Percentiles rank a stretch among this genome's conserved stretches.
Evolutionary conservation across 2,797 vertebrate species (phyloP).

Genomic region (Lutra lutra): DNA sequence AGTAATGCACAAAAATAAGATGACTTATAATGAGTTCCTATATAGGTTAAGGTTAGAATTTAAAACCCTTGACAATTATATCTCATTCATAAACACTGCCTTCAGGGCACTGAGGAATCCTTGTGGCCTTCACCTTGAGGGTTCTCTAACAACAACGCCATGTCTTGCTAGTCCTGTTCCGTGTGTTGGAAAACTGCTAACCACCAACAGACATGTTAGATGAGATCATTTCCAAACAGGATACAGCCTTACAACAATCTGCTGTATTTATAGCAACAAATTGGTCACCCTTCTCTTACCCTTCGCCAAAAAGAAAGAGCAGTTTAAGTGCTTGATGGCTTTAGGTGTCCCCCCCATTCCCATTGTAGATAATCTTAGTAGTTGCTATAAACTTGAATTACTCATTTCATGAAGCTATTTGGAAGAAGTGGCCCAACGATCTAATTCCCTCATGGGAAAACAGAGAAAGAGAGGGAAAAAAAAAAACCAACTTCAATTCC

Average conservation of each 20-base stretch:
- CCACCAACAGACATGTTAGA: conserved; percentile 80
- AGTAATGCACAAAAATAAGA: not conserved
- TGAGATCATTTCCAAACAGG: conserved; percentile 87
- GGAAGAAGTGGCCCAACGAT: conserved; percentile 14
- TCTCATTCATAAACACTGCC: not conserved
- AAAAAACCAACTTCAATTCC: not conserved
- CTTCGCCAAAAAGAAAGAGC: not conserved
- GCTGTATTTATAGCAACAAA: conserved; percentile 83
- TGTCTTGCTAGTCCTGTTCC: conserved; percentile 61
- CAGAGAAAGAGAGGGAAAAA: conserved; percentile 44
- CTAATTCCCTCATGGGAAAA: conserved; percentile 32
- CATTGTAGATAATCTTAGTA: not conserved
- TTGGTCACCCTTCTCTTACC: not conserved
- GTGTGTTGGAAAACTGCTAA: conserved; percentile 79
- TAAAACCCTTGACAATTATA: not conserved
- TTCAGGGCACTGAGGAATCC: not conserved
- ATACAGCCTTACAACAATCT: conserved; percentile 79
- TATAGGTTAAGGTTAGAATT: not conserved
- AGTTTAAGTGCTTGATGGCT: conserved; percentile 3
- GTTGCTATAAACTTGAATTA: not conserved
- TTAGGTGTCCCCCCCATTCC: not conserved
- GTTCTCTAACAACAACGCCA: conserved; percentile 21
- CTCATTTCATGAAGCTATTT: not conserved
- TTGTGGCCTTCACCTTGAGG: conserved; percentile 39
- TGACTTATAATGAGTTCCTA: not conserved